Base-by-base conservation (phyloP, 2,113 vertebrate species). In the Pelodiscus sinensis region DNA sequence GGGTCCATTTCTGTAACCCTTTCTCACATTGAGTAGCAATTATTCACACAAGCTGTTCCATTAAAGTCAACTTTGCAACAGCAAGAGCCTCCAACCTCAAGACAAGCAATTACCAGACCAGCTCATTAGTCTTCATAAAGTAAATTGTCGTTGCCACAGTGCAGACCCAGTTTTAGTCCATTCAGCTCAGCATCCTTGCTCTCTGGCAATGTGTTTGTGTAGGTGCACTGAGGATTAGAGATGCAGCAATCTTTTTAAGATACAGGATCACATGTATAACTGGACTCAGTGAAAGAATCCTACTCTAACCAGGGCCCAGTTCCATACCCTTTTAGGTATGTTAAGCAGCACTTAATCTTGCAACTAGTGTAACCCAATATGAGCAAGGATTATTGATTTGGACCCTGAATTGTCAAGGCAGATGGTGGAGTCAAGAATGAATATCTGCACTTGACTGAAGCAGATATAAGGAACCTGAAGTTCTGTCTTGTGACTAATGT, bases 71-170 rank as follows among this genome's bases (percentile, higher is more conserved):
- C 84, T 83, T 68, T 77, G 73, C 73, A 77, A 27, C 73, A 85
- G 16, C 44, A 9, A 6, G 5, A 19, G 81, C 78, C 62, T 35
- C 14, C 52, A 31, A 79, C 83, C 62, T 81, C 24, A 44, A 88
- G 5, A 83, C 4, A 77, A 44, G 65, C 90, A 93, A 91, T 77
- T 92, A 85, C 38, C 25, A 81, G 90, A 22, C 92, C 60, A 89
- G 3, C 0, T 75, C 68, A 80, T 12, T 19, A 78, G 56, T 31
- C 73, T 62, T 82, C 24, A 19, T 10, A 14, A 81, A 89, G 51
- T 82, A n/a, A 90, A 79, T 19, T 68, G 27, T 54, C 89, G 8
- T 8, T 86, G n/a, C 88, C 90, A 86, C 80, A 85, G 29, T 55
- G 82, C 3, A 87, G 79, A 62, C 31, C 56, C 16, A 4, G 6